Conservation (phyloP, 2,888 invertebrate species). For the Diaprepes abbreviatus region DNA sequence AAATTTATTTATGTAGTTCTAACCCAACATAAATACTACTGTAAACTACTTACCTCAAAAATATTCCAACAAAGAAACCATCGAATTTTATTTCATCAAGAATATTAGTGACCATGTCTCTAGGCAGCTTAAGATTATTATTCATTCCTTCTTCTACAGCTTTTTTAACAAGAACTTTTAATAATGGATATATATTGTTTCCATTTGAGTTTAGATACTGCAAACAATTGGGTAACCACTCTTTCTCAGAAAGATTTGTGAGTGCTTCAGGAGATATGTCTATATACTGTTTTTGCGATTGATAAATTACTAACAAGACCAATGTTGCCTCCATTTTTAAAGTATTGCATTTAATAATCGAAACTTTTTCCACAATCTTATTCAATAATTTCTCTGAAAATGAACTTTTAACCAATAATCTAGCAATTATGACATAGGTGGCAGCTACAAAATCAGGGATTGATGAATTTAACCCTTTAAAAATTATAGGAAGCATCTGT, state of each 20-base stretch:
- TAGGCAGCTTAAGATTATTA: slow-evolving; percentile 69
- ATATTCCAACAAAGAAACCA: slow-evolving; percentile 16
- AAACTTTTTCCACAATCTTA: slow-evolving; percentile 74
- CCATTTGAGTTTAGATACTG: slow-evolving; percentile 71
- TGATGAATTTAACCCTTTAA: slow-evolving; percentile 78
- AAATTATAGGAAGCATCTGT: slow-evolving; percentile 78
- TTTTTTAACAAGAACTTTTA: slow-evolving; percentile 71
- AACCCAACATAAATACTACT: too few relatives aligned
- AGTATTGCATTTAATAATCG: slow-evolving; percentile 68
- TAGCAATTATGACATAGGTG: slow-evolving; percentile 80
- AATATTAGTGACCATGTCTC: slow-evolving; percentile 72
- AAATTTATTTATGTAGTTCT: too few relatives aligned
- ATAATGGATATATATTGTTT: slow-evolving; percentile 72
- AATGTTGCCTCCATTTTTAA: slow-evolving; percentile 76
- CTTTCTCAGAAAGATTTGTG: slow-evolving; percentile 67
- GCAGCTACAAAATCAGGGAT: slow-evolving; percentile 81
- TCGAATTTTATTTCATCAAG: slow-evolving; percentile 59
- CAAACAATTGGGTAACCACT: slow-evolving; percentile 70
- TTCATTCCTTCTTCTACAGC: slow-evolving; percentile 70
- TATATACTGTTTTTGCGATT: slow-evolving; percentile 70
- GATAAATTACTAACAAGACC: slow-evolving; percentile 79
- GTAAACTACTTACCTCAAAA: slow-evolving; percentile 42
- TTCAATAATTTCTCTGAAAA: slow-evolving; percentile 73
- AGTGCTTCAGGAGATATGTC: slow-evolving; percentile 71
- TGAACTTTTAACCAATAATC: slow-evolving; percentile 76